phyloP scores from a whole-genome alignment of 1,140 invertebrate species.

The Papilio polytes region DNA sequence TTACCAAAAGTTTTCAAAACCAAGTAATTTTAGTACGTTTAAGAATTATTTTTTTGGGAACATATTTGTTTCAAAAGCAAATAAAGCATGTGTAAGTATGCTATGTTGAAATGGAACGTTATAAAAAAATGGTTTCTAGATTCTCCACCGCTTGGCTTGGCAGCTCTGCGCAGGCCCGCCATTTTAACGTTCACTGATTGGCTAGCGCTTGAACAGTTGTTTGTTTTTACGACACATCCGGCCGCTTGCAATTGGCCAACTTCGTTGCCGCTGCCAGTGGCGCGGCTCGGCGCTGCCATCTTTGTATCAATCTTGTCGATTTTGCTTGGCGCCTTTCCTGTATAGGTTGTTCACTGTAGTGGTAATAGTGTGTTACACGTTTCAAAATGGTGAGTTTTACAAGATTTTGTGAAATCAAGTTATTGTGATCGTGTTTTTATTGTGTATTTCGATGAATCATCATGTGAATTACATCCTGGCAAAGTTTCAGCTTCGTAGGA shows the following conservation, averaged over 20 bases:
- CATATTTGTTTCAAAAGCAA: neutral
- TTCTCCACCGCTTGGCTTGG: conserved; percentile 48
- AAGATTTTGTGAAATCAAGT: conserved; percentile 78
- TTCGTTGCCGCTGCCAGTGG: conserved; percentile 50
- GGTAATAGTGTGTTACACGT: conserved; percentile 80
- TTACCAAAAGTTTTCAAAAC: neutral
- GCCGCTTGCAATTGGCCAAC: conserved; percentile 62
- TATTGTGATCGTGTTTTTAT: conserved; percentile 57
- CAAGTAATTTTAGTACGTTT: neutral
- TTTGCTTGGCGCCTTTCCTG: conserved; percentile 81
- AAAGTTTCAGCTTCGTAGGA: conserved; percentile 78
- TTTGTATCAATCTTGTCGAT: conserved; percentile 67
- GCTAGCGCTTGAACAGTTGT: conserved; percentile 50
- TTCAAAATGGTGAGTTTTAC: conserved; percentile 84
- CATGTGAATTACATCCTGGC: conserved; percentile 68
- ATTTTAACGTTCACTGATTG: conserved; percentile 59
- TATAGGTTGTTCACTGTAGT: conserved; percentile 77
- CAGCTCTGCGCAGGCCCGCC: conserved; percentile 59
- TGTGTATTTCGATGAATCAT: conserved; percentile 64
- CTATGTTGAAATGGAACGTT: conserved; percentile 39
- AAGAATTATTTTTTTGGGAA: neutral
- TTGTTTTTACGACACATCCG: conserved; percentile 68
- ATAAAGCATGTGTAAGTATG: conserved; percentile 32
- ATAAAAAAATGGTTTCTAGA: conserved; percentile 40
- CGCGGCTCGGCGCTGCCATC: conserved; percentile 68